Conservation (phyloP, 2,113 vertebrate species). For the Heliornis fulica region DNA sequence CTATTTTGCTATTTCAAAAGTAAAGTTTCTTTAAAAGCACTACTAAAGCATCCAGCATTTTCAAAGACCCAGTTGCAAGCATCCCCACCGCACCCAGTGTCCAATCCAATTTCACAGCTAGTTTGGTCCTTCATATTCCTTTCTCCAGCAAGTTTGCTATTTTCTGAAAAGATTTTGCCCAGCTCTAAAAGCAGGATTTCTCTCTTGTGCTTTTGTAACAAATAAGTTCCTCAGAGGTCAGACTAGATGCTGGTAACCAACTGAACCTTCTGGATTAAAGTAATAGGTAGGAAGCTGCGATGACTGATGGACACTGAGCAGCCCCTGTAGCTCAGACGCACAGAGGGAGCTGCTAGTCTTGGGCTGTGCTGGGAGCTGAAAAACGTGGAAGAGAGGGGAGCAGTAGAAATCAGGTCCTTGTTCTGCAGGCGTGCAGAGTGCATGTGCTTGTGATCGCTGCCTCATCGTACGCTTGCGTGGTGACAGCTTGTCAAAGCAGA, state of each 20-base stretch:
- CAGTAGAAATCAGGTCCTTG: neutral
- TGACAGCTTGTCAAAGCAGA: neutral
- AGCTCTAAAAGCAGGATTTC: neutral
- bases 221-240: fast-evolving
- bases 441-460: neutral
- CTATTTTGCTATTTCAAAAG: neutral
- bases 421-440: neutral
- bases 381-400: neutral
- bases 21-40: neutral
- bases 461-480: fast-evolving
- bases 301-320: neutral
- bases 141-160: neutral
- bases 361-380: neutral
- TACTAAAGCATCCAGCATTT: neutral
- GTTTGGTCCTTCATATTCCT: neutral
- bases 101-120: neutral
- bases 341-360: neutral
- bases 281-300: neutral
- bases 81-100: neutral
- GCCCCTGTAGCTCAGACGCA: fast-evolving
- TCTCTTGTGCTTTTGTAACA: neutral
- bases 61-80: neutral
- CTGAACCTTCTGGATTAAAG: neutral
- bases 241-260: neutral
- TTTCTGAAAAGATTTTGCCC: neutral